Percentiles rank a stretch among this genome's conserved stretches.
These are phyloP conservation scores for Syngnathus acus DNA, from an alignment of 2,797 vertebrate genomes.

Conservation along the genomic window DNA sequence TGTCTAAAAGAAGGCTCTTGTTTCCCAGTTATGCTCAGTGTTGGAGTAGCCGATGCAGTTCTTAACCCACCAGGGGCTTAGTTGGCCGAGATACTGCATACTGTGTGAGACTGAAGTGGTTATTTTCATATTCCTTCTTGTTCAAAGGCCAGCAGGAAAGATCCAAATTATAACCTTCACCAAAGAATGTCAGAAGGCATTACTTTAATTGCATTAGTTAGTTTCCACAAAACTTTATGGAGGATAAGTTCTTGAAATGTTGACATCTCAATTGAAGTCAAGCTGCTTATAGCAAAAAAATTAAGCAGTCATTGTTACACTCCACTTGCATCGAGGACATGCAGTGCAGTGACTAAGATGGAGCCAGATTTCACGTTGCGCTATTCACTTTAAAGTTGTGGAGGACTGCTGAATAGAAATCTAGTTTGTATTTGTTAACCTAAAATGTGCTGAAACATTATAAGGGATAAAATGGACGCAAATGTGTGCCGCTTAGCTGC, in stretches of 20 bases:
- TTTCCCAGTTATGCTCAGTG: slow-evolving; percentile 51
- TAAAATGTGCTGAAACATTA: background rate
- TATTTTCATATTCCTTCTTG: slow-evolving; percentile 29
- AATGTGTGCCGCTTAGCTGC: background rate
- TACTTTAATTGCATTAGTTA: background rate
- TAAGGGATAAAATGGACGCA: background rate
- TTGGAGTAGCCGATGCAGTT: slow-evolving; percentile 58
- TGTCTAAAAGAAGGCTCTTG: slow-evolving; percentile 48
- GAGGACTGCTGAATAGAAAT: background rate
- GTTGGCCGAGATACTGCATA: slow-evolving; percentile 42
- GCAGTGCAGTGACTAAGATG: background rate
- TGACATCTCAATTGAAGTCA: background rate
- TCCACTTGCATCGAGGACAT: background rate
- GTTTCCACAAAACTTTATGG: background rate
- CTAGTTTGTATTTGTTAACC: background rate
- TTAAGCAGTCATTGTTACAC: slow-evolving; percentile 6
- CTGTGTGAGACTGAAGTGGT: slow-evolving; percentile 37
- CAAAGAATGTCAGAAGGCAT: background rate
- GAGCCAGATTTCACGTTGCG: background rate
- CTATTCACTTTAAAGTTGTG: background rate
- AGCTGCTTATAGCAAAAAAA: background rate
- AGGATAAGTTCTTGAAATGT: background rate
- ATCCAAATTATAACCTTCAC: background rate
- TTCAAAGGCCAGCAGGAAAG: slow-evolving; percentile 36
- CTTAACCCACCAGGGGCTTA: slow-evolving; percentile 48